Evolutionary conservation across 2,113 vertebrate species (phyloP).

Genomic region (Entelurus aequoreus): DNA sequence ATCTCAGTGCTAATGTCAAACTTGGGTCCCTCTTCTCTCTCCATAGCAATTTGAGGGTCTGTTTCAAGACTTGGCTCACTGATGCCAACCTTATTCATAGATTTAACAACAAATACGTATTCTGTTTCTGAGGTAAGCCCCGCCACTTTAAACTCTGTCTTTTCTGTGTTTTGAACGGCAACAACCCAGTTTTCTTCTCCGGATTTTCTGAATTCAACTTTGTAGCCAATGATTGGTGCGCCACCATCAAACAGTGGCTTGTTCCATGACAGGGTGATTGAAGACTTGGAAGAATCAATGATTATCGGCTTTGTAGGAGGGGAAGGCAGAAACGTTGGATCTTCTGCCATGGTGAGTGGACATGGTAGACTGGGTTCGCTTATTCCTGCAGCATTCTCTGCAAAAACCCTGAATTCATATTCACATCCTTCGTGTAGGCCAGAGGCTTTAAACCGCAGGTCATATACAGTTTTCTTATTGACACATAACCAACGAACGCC

Average conservation of each 20-base stretch:
- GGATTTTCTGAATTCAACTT: conserved; percentile 85
- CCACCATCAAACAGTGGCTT: conserved; percentile 97
- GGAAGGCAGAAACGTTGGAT: conserved; percentile 88
- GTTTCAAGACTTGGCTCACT: conserved; percentile 89
- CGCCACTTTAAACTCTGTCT: conserved; percentile 83
- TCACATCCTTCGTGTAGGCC: conserved; percentile 88
- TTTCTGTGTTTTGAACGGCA: conserved; percentile 81
- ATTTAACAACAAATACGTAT: conserved; percentile 86
- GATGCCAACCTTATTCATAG: conserved; percentile 88
- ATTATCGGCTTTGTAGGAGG: conserved; percentile 87
- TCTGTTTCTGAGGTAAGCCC: conserved; percentile 81
- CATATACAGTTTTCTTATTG: conserved; percentile 95
- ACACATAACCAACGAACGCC: conserved; percentile 91
- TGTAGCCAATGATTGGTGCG: conserved; percentile 85
- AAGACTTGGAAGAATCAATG: conserved; percentile 83
- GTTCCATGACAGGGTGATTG: conserved; percentile 85
- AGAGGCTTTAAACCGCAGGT: conserved; percentile 90
- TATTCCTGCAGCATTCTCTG: conserved; percentile 92
- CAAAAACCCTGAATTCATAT: conserved; percentile 94
- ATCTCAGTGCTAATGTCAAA: conserved; percentile 91
- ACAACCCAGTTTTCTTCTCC: conserved; percentile 86
- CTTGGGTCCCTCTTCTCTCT: conserved; percentile 90
- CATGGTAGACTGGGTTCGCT: conserved; percentile 86
- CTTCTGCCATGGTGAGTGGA: conserved; percentile 82
- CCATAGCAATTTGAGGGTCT: conserved; percentile 83